Evolutionary conservation across 2,888 invertebrate species (phyloP).

Genomic region (Volucella inflata): DNA sequence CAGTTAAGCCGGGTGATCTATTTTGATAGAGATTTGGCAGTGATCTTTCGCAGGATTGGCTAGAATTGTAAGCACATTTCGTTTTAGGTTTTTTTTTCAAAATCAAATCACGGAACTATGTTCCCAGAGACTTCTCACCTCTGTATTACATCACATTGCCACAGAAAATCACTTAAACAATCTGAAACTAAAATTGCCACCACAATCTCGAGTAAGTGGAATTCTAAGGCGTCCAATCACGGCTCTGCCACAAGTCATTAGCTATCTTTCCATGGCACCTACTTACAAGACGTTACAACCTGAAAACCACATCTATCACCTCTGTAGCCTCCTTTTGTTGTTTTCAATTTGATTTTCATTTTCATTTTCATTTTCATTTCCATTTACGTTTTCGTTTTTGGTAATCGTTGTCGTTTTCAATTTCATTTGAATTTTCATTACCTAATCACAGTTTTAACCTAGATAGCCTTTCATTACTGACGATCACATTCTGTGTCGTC

Average conservation of each 20-base stretch:
- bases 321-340: too few relatives aligned
- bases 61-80: not conserved
- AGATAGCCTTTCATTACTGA: conserved; percentile 36
- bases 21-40: conserved; percentile 34
- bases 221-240: conserved; percentile 9
- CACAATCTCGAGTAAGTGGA: not conserved
- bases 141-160: not conserved
- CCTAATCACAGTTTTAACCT: conserved; percentile 47
- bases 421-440: conserved; percentile 21
- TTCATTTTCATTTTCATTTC: too few relatives aligned
- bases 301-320: not conserved
- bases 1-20: conserved; percentile 34
- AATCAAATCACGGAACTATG: too few relatives aligned
- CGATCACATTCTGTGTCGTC: conserved; percentile 22
- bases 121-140: too few relatives aligned
- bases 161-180: not conserved
- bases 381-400: too few relatives aligned
- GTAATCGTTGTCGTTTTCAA: too few relatives aligned
- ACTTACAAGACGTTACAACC: not conserved
- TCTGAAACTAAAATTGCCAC: not conserved
- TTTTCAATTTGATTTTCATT: too few relatives aligned
- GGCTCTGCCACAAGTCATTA: conserved; percentile 23
- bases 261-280: not conserved
- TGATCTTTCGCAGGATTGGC: conserved; percentile 13
- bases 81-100: too few relatives aligned